Conservation (phyloP, 2,113 vertebrate species). For the Tauraco erythrolophus region DNA sequence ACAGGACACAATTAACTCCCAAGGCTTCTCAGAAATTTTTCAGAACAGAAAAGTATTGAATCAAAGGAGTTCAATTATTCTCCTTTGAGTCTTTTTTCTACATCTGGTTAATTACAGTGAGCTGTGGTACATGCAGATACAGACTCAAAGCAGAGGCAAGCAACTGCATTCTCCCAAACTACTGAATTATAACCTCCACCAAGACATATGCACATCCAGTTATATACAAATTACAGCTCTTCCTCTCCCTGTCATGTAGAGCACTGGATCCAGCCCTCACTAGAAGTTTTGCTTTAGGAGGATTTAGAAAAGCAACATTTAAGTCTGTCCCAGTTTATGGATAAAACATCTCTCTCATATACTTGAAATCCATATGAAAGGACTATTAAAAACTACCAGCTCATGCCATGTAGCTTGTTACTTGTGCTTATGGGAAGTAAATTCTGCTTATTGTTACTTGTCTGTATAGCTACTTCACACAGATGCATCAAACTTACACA, state of each 20-base stretch:
- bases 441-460: neutral
- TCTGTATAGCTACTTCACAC: neutral
- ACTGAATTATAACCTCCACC: neutral
- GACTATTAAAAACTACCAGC: neutral
- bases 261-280: neutral
- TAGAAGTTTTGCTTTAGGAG: neutral
- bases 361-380: neutral
- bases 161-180: neutral
- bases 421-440: neutral
- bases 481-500: neutral
- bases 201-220: neutral
- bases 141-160: neutral
- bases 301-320: neutral
- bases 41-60: neutral
- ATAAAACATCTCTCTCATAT: neutral
- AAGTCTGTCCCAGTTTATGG: neutral
- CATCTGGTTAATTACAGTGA: neutral
- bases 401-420: neutral
- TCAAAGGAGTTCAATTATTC: neutral
- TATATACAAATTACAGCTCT: neutral
- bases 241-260: neutral
- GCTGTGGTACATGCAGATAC: neutral
- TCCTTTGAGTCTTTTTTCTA: neutral
- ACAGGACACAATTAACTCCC: rapidly evolving
- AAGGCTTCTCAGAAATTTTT: neutral